Percentiles rank a stretch among this genome's conserved stretches.
Evolutionary conservation across 2,888 invertebrate genomes (phyloP).

Genomic region (Temnothorax ravouxi): DNA sequence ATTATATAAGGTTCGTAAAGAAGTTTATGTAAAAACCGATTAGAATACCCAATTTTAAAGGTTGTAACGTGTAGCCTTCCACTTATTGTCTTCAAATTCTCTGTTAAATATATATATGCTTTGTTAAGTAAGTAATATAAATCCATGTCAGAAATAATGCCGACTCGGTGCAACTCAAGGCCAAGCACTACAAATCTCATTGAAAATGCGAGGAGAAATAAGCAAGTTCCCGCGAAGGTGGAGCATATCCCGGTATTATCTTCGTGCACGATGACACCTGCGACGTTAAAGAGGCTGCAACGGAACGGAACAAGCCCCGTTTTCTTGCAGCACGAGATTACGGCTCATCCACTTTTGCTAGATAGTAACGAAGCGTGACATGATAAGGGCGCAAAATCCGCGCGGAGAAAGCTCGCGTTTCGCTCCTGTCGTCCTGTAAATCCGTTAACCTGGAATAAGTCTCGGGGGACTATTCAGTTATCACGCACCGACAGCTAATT

Average conservation of each 20-base stretch:
- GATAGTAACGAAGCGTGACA: slow-evolving; percentile 49
- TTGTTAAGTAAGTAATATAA: not conserved
- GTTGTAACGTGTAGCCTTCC: not conserved
- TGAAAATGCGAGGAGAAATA: slow-evolving; percentile 24
- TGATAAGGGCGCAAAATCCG: slow-evolving; percentile 50
- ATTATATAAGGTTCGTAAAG: not conserved
- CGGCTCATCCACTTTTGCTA: slow-evolving; percentile 49
- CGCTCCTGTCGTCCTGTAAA: slow-evolving; percentile 13
- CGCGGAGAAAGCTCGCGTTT: slow-evolving; percentile 19
- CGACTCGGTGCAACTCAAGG: not conserved
- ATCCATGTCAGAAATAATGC: not conserved
- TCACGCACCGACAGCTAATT: slow-evolving; percentile 17
- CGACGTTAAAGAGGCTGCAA: slow-evolving; percentile 42
- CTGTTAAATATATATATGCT: not conserved
- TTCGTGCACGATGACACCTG: slow-evolving; percentile 45
- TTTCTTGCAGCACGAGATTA: slow-evolving; percentile 47
- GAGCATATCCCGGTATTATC: slow-evolving; percentile 24
- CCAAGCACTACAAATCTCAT: not conserved
- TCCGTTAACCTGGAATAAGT: slow-evolving; percentile 37
- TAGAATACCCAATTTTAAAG: not conserved
- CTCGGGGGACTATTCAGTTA: not conserved
- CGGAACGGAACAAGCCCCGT: slow-evolving; percentile 10
- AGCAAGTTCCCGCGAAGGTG: slow-evolving; percentile 22
- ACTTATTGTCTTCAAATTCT: not conserved
- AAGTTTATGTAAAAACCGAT: not conserved